These are phyloP conservation scores for Molossus molossus DNA, from an alignment of 2,797 vertebrate genomes.

Conservation along the genomic window DNA sequence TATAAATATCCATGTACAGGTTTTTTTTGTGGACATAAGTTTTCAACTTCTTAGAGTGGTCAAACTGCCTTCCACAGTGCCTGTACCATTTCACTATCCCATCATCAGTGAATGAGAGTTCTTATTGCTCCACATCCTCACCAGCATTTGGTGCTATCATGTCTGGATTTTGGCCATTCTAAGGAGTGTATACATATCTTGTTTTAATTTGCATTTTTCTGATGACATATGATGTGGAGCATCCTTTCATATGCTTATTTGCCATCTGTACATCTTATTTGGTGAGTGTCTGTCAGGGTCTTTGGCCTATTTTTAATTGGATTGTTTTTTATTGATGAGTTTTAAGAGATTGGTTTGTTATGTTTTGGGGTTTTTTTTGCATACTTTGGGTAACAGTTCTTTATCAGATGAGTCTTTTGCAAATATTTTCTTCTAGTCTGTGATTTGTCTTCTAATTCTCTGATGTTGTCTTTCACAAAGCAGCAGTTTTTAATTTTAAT, in stretches of 20 bases:
- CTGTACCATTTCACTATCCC: background rate
- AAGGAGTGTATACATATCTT: background rate
- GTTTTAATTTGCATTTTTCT: conserved; percentile 23
- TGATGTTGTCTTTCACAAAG: background rate
- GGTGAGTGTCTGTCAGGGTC: background rate
- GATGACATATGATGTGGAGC: background rate
- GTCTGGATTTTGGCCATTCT: background rate
- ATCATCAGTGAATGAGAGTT: background rate
- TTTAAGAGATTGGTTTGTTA: background rate
- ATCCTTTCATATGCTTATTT: conserved; percentile 25
- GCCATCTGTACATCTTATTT: background rate
- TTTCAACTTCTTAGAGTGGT: background rate
- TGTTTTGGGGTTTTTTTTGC: background rate
- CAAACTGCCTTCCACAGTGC: background rate
- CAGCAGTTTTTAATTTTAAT: conserved; percentile 4
- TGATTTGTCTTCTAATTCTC: background rate
- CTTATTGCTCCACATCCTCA: background rate
- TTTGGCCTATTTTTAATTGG: background rate
- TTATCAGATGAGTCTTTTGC: background rate
- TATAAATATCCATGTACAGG: background rate
- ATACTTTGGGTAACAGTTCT: background rate
- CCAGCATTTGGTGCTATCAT: background rate
- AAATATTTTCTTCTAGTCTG: background rate
- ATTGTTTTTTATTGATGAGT: background rate
- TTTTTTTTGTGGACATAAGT: background rate